Base-by-base conservation (phyloP, 2,113 vertebrate genomes). In the Crotalus viridis region DNA sequence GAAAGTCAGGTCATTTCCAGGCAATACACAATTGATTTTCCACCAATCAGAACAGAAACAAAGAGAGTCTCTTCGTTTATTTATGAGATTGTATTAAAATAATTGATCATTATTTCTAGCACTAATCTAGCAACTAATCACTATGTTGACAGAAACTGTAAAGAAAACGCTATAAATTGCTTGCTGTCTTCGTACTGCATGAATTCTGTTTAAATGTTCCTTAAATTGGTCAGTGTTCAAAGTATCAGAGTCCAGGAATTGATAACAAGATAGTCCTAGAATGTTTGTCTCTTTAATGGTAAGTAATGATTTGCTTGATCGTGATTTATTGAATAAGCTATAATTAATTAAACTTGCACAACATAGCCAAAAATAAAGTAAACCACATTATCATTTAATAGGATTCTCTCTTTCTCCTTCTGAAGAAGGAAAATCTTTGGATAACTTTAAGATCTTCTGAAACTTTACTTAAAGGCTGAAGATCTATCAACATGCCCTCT, bases 1-100 rank as follows among this genome's bases (percentile, higher is more conserved):
- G 97, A 96, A 97, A 97, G 97, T 95, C 94, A 94, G 9, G 97
- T 98, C 97, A 98, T 98, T 98, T 98, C 98, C 97, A 97, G 97
- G 97, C 98, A 98, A 96, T 96, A 95, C 94, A 94, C 96, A 96
- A 98, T 97, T 97, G 98, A 98, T 98, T 98, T 98, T 97, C 96
- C 95, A 97, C 97, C 98, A 98, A 98, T 98, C 97, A 97, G 97
- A 98, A 98, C 96, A 97, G 90, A 95, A 97, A 81, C 74, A 98
- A 98, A 97, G 96, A 98, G 97, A 95, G 95, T 93, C 94, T 98
- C 95, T 96, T 96, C 95, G 96, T 97, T 97, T 97, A 97, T 98
- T 97, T 97, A 98, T 97, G 94, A 97, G 95, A 96, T 97, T 95
- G 95, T 97, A 97, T 97, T 97, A 97, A 97, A 97, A 96, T 95